Percentiles rank a stretch among this genome's conserved stretches.
These are phyloP conservation scores for Streblospio benedicti DNA, from an alignment of 1,140 invertebrate genomes.

Conservation along the genomic window DNA sequence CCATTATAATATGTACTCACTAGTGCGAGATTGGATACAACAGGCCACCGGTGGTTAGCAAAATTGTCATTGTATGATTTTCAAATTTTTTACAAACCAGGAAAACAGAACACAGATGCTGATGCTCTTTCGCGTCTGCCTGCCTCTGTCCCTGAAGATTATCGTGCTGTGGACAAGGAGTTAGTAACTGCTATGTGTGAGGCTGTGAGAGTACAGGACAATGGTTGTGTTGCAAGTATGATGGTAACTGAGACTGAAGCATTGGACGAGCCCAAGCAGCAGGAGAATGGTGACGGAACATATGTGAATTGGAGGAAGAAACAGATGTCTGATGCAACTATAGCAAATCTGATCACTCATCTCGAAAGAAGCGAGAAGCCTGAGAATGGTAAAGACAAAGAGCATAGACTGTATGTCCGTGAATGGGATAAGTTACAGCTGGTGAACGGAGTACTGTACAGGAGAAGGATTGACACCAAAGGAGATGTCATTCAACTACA, in stretches of 20 bases:
- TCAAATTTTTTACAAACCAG: conserved; percentile 14
- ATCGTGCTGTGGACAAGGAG: background rate
- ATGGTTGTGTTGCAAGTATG: background rate
- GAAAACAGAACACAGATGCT: conserved; percentile 14
- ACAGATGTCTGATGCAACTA: too few species aligned
- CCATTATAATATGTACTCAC: conserved; percentile 19
- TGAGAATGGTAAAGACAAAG: too few species aligned
- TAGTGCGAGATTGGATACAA: conserved; percentile 19
- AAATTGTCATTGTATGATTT: conserved; percentile 14
- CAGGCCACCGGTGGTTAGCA: conserved; percentile 20
- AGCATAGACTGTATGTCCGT: conserved; percentile 2
- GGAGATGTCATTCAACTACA: too few species aligned
- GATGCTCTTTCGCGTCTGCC: conserved; percentile 16
- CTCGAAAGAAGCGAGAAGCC: too few species aligned
- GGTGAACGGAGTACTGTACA: conserved; percentile 9
- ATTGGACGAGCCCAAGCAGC: conserved; percentile 7
- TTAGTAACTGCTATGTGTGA: conserved; percentile 1
- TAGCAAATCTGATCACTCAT: too few species aligned
- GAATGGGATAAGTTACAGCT: conserved; percentile 13
- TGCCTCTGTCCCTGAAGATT: background rate
- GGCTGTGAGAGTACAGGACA: background rate
- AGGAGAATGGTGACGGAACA: background rate
- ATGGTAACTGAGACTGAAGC: conserved; percentile 13
- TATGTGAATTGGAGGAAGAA: too few species aligned
- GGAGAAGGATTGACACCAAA: too few species aligned